A percentile compares a stretch with the other conserved stretches of the same genome.
Conservation (phyloP, 2,797 vertebrate genomes). For the Trematomus bernacchii region DNA sequence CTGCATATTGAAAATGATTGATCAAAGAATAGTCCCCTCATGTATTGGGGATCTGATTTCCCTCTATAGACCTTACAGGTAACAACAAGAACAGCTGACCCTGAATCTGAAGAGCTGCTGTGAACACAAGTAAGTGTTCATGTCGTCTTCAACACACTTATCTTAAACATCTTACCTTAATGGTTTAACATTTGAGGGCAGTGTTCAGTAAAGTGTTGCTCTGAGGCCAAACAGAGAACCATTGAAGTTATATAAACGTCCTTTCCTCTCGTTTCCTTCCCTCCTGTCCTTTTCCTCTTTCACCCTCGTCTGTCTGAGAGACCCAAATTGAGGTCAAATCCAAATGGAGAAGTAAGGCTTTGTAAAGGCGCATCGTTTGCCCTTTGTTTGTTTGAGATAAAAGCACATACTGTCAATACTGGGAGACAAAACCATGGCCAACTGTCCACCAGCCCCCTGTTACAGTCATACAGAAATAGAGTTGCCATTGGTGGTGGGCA, state of each 20-base stretch:
- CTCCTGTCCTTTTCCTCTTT: conserved; percentile 51
- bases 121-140: conserved; percentile 10
- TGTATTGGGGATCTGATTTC: conserved; percentile 22
- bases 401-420: not conserved
- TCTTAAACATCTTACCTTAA: not conserved
- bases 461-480: conserved; percentile 54
- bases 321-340: conserved; percentile 31
- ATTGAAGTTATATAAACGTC: conserved; percentile 10
- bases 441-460: not conserved
- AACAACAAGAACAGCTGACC: conserved; percentile 15
- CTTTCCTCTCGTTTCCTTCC: conserved; percentile 48
- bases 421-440: conserved; percentile 15
- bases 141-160: not conserved
- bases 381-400: conserved; percentile 19
- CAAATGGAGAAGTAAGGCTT: conserved; percentile 62
- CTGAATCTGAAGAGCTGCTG: conserved; percentile 3
- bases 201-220: conserved; percentile 3
- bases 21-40: conserved; percentile 9
- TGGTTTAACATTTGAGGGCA: not conserved
- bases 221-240: conserved; percentile 22
- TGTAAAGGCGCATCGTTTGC: conserved; percentile 13
- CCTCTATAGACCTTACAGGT: conserved; percentile 5
- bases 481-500: conserved; percentile 75
- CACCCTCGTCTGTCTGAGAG: conserved; percentile 42
- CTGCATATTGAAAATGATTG: conserved; percentile 20